phyloP scores from a whole-genome alignment of 2,888 invertebrate genomes.

The Leuctra nigra region DNA sequence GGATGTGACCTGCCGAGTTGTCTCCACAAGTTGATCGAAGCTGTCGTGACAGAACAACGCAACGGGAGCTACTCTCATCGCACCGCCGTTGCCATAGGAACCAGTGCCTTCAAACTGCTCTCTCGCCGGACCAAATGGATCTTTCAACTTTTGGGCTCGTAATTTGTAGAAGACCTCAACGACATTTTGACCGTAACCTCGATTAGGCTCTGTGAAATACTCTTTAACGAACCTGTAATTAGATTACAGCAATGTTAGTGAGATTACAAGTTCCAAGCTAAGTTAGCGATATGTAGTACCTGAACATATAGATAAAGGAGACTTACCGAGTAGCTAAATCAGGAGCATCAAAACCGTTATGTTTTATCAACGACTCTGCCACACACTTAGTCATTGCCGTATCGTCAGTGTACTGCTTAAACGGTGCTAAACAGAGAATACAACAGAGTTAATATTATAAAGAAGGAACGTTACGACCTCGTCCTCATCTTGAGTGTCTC shows the following conservation, averaged over 20 bases:
- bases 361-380: conserved; percentile 52
- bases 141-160: conserved; percentile 45
- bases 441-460: conserved; percentile 8
- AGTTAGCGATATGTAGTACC: not conserved
- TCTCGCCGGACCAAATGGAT: conserved; percentile 55
- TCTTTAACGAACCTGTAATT: conserved; percentile 50
- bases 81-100: conserved; percentile 72
- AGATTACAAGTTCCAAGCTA: too few species aligned
- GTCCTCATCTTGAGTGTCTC: too few species aligned
- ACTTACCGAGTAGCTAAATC: conserved; percentile 46
- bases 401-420: conserved; percentile 59
- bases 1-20: conserved; percentile 45
- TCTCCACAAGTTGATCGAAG: conserved; percentile 44
- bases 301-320: not conserved
- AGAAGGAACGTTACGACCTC: too few species aligned
- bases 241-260: not conserved
- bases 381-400: conserved; percentile 61
- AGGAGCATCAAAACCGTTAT: conserved; percentile 46
- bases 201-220: conserved; percentile 51
- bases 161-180: conserved; percentile 50
- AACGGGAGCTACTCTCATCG: conserved; percentile 64
- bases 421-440: conserved; percentile 45
- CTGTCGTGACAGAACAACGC: conserved; percentile 52
- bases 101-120: conserved; percentile 60
- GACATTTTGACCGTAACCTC: conserved; percentile 60